A percentile compares a stretch with the other conserved stretches of the same genome.
Conservation (phyloP, 1,140 invertebrate genomes). For the Drosophila eugracilis region DNA sequence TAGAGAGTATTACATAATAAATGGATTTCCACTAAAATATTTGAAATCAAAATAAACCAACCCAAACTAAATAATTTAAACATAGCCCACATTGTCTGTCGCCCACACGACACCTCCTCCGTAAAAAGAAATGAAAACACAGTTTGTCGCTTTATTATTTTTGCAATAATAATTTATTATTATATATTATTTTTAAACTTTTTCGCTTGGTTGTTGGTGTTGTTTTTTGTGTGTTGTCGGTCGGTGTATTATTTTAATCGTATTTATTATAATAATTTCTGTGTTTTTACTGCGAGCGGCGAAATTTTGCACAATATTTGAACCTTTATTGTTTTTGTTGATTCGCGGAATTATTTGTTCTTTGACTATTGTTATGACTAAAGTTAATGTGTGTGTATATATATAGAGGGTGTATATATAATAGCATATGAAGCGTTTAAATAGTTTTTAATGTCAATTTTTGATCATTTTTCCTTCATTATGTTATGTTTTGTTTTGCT, state of each 20-base stretch:
- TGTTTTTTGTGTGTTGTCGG: constrained; percentile 24
- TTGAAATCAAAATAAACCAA: too few relatives aligned
- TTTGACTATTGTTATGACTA: constrained; percentile 81
- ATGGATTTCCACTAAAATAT: not conserved
- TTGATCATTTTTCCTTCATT: constrained; percentile 50
- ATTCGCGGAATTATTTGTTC: constrained; percentile 45
- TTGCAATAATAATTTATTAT: constrained; percentile 80
- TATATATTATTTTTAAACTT: constrained; percentile 82
- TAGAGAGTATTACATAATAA: too few relatives aligned
- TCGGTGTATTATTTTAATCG: constrained; percentile 61
- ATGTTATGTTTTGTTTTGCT: constrained; percentile 22
- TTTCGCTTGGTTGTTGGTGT: constrained; percentile 53
- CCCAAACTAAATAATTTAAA: too few relatives aligned
- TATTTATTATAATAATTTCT: constrained; percentile 74
- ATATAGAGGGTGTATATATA: constrained; percentile 63
- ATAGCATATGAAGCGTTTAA: constrained; percentile 80
- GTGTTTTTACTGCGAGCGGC: constrained; percentile 60
- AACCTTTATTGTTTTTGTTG: constrained; percentile 39
- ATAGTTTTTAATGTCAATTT: constrained; percentile 71
- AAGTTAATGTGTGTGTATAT: constrained; percentile 68
- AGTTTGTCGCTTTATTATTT: constrained; percentile 43
- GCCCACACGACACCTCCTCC: not conserved
- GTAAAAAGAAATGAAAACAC: constrained; percentile 46
- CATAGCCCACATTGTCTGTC: not conserved
- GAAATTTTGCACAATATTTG: constrained; percentile 65